These are phyloP conservation scores for Arctopsyche grandis DNA, from an alignment of 1,140 invertebrate genomes.

Conservation along the genomic window DNA sequence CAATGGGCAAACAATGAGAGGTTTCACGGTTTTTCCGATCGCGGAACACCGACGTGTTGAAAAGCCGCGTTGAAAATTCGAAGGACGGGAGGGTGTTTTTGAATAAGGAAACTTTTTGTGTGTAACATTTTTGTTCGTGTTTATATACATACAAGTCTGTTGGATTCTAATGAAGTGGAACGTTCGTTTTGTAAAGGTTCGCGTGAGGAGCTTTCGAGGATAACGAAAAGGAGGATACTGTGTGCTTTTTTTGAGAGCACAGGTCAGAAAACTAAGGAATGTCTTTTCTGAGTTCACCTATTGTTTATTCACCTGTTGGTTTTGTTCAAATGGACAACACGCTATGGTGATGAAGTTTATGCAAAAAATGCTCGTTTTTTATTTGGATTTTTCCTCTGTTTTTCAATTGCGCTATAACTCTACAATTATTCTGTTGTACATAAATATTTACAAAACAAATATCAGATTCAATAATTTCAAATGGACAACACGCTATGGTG, in stretches of 20 bases:
- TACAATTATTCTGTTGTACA: too few relatives aligned
- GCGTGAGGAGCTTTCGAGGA: constrained; percentile 8
- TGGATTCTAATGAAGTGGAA: too few relatives aligned
- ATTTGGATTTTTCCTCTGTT: too few relatives aligned
- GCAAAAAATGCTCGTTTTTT: not conserved
- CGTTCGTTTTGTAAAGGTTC: too few relatives aligned
- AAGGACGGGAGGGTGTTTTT: not conserved
- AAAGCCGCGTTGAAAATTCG: not conserved
- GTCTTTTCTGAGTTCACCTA: not conserved
- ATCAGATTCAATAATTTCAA: too few relatives aligned
- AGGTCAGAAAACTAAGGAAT: not conserved
- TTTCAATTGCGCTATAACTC: too few relatives aligned
- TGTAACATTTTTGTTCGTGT: too few relatives aligned
- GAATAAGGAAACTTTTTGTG: not conserved
- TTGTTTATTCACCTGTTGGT: constrained; percentile 26
- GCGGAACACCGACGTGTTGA: not conserved
- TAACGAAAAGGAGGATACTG: not conserved
- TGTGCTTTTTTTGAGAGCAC: not conserved
- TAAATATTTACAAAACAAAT: too few relatives aligned
- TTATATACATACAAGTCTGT: too few relatives aligned
- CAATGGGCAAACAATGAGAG: too few relatives aligned
- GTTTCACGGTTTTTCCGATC: constrained; percentile 2
- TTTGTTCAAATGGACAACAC: constrained; percentile 22
- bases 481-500: not conserved
- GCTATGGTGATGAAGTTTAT: not conserved